A percentile compares a stretch with the other conserved stretches of the same genome.
These are phyloP conservation scores for Phrynocephalus vlangalii DNA, from an alignment of 2,797 vertebrate species.

Conservation along the genomic window DNA sequence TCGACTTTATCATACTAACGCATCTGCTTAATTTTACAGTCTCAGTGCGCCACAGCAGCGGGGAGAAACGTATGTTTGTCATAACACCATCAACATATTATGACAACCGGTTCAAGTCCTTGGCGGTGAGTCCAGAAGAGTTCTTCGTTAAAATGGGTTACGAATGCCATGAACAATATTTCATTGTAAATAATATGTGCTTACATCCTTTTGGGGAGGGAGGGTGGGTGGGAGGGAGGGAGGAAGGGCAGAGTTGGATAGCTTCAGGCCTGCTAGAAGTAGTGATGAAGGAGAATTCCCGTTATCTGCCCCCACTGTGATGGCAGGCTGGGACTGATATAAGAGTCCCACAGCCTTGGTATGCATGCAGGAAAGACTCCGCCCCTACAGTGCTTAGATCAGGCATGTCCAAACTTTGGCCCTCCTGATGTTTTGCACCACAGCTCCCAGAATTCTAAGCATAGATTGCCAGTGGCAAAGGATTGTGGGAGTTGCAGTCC, in stretches of 20 bases:
- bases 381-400: neutral
- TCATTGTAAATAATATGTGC: neutral
- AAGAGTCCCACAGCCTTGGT: neutral
- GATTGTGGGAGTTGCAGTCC: too few species aligned
- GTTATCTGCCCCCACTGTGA: neutral
- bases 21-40: constrained; percentile 77
- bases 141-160: neutral
- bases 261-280: neutral
- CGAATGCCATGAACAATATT: neutral
- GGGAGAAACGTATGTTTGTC: constrained; percentile 90
- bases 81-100: constrained; percentile 86
- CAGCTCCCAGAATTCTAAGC: too few species aligned
- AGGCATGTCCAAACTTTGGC: too few species aligned
- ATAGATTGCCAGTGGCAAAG: too few species aligned
- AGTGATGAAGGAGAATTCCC: neutral
- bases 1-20: neutral
- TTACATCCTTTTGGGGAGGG: too few species aligned
- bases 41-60: constrained; percentile 85
- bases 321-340: neutral
- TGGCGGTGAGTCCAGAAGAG: constrained; percentile 82
- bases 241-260: neutral
- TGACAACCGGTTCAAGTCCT: constrained; percentile 86
- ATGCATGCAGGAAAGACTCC: neutral
- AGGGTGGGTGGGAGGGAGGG: too few species aligned
- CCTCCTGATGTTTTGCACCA: too few species aligned